Evolutionary conservation across 1,140 invertebrate genomes (phyloP).

Genomic region (Choristoneura fumiferana): DNA sequence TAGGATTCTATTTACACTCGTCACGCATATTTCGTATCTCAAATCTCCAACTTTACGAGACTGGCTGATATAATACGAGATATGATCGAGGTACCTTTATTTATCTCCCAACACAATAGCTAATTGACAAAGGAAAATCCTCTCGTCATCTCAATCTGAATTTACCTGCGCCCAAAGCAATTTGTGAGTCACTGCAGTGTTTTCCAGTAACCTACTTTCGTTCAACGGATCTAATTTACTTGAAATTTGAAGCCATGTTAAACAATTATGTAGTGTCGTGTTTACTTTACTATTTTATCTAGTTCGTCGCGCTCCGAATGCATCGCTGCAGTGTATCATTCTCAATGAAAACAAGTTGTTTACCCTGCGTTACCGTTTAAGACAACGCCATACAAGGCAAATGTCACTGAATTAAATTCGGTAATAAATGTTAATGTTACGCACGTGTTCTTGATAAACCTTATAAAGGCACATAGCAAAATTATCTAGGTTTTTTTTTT

Average conservation of each 20-base stretch:
- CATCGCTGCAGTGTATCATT: not conserved
- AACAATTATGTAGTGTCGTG: not conserved
- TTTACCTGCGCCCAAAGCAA: not conserved
- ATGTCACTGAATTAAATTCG: constrained; percentile 16
- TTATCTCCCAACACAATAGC: too few relatives aligned
- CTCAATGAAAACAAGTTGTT: constrained; percentile 14
- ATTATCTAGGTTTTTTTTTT: not conserved
- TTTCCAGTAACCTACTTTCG: not conserved
- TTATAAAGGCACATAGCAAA: not conserved
- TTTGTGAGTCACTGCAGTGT: not conserved
- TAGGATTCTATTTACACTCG: too few relatives aligned
- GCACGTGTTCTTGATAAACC: not conserved
- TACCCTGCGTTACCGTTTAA: not conserved
- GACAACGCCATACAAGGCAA: constrained; percentile 4
- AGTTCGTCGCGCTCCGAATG: not conserved
- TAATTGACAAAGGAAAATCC: not conserved
- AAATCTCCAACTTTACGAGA: not conserved
- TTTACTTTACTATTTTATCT: not conserved
- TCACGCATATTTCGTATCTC: too few relatives aligned
- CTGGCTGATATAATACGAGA: not conserved
- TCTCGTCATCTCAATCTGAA: not conserved
- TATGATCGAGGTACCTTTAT: not conserved
- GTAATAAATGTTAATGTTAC: constrained; percentile 5
- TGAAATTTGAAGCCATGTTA: not conserved
- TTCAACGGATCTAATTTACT: not conserved